Evolutionary conservation across 53 echinoderm and acorn worm genomes (phyloP), one percentile per base, ranked within the genome.

Genomic region (Zoroaster sp.): DNA sequence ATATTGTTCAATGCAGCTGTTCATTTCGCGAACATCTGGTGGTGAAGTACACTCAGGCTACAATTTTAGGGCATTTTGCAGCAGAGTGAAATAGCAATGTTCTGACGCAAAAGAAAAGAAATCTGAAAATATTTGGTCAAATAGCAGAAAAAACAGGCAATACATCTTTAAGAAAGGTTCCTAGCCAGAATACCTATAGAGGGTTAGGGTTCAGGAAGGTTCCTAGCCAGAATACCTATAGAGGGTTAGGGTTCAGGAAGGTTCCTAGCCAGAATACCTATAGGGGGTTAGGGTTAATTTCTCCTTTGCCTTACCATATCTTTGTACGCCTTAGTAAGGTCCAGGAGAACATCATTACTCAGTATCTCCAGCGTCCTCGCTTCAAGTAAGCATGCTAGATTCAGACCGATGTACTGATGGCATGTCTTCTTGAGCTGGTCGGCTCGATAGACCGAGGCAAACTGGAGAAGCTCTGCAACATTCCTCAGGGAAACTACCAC

Each of bases 391-490:
- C 82, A 89, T 35, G 83, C 93, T 40, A 98, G 83, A 73, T 98
- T 98, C 17, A 95, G 92, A 25, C 91, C 88, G 37, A 98, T 93
- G 77, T 91, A 98, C 88, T 98, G 98, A 43, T 95, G 94, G 66
- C 98, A 98, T 17, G 95, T 89, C 5, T 80, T 74, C 46, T 88
- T 93, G 20, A 98, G 90, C 89, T 98, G 98, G 18, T 66, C 59
- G n/a, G 98, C 95, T 73, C 92, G 95, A 83, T 98, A 95, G 53
- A 95, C 63, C 14, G 91, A 90, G 49, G 94, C 93, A 94, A 98
- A 98, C 93, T 98, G 89, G 11, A 98, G 90, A 54, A 98, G 83
- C 43, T 98, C 95, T 14, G 94, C 86, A 10, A 89, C 98, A 75
- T 95, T 98, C 91, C 91, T 89, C 43, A 97, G 66, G 35, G 94